Conservation (phyloP, 2,888 invertebrate species). For the Eupelmus urozonus region DNA sequence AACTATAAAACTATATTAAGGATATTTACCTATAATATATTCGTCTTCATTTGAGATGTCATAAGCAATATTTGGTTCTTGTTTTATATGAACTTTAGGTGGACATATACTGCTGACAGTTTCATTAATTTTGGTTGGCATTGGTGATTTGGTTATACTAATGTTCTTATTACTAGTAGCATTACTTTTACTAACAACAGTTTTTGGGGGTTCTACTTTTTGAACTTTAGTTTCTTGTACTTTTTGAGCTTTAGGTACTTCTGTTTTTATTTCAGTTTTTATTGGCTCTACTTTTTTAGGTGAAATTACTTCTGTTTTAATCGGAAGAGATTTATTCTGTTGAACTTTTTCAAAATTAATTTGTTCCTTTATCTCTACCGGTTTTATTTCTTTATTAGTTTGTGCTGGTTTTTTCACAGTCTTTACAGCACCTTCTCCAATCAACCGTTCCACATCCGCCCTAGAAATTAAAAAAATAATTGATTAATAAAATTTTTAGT, state of each 20-base stretch:
- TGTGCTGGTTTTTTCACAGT: slow-evolving; percentile 73
- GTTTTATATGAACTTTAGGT: background rate
- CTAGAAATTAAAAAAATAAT: slow-evolving; percentile 63
- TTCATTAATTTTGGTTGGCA: background rate
- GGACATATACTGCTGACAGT: background rate
- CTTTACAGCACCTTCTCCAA: slow-evolving; percentile 75
- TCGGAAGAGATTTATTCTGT: background rate
- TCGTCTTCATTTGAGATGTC: slow-evolving; percentile 39
- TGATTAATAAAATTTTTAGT: background rate
- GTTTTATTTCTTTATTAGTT: slow-evolving; percentile 21
- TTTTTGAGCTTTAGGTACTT: background rate
- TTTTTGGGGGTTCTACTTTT: slow-evolving; percentile 21
- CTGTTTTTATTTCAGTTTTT: slow-evolving; percentile 17
- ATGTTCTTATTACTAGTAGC: slow-evolving; percentile 4
- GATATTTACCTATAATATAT: slow-evolving; percentile 45
- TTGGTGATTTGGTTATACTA: slow-evolving; percentile 2
- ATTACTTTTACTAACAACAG: slow-evolving; percentile 5
- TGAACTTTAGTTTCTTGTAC: slow-evolving; percentile 21
- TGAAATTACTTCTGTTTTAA: background rate
- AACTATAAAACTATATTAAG: slow-evolving; percentile 11
- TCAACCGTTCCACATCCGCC: slow-evolving; percentile 74
- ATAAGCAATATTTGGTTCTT: slow-evolving; percentile 33
- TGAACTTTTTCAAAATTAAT: slow-evolving; percentile 47
- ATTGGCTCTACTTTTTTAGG: slow-evolving; percentile 4
- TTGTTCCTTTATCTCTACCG: slow-evolving; percentile 43